A percentile compares a stretch with the other conserved stretches of the same genome.
Conservation (phyloP, 2,797 vertebrate species). For the Meriones psammophilus region DNA sequence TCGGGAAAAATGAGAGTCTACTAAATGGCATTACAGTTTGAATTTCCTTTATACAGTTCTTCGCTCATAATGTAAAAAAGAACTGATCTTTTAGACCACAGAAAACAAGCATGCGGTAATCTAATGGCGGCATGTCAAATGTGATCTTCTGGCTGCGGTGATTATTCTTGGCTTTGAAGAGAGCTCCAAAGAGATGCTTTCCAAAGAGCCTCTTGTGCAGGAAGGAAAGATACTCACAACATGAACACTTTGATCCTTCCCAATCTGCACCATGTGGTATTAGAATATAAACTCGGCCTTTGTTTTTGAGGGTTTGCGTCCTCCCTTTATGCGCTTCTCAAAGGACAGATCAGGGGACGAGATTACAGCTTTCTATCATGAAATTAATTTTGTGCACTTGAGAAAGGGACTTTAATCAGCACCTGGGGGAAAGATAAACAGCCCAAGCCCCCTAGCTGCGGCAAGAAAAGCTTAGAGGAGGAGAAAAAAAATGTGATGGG, state of each 20-base stretch:
- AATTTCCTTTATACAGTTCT: constrained; percentile 52
- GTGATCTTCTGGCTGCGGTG: constrained; percentile 55
- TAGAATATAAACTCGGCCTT: constrained; percentile 76
- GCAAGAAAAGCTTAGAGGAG: constrained; percentile 45
- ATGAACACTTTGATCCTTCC: constrained; percentile 66
- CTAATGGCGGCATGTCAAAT: constrained; percentile 42
- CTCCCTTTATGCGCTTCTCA: constrained; percentile 73
- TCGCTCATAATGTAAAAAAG: constrained; percentile 48
- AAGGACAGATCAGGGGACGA: constrained; percentile 70
- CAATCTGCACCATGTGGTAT: constrained; percentile 54
- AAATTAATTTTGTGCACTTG: constrained; percentile 81
- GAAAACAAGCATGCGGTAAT: constrained; percentile 45
- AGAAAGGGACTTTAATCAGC: constrained; percentile 74
- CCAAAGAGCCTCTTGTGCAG: constrained; percentile 51
- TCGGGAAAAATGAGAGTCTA: constrained; percentile 45
- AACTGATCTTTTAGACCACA: constrained; percentile 56
- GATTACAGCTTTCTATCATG: constrained; percentile 65
- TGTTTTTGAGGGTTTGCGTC: constrained; percentile 76
- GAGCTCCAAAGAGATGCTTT: constrained; percentile 67
- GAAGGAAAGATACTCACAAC: constrained; percentile 57
- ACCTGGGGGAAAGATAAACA: constrained; percentile 73
- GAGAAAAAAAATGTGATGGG: background rate
- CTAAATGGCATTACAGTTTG: constrained; percentile 37
- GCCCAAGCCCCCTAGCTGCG: constrained; percentile 28
- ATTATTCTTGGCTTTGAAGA: constrained; percentile 73